Base-by-base conservation (phyloP, 1,140 invertebrate species). In the Ostrea denselamellosa region DNA sequence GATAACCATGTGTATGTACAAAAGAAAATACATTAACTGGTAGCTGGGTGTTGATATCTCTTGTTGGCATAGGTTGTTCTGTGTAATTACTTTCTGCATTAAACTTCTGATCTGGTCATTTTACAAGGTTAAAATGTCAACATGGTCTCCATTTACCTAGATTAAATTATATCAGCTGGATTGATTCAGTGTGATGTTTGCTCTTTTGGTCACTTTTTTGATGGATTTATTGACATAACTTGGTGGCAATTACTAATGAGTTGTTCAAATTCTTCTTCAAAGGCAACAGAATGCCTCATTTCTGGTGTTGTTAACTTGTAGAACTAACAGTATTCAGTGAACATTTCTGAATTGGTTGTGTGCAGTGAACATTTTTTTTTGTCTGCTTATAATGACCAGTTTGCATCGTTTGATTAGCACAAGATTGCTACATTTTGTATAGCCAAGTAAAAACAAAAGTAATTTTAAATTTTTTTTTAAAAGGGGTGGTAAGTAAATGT, bases 51-150 rank as follows among this genome's bases (percentile, higher is more conserved):
- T 12, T 14, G 9, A 77, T 77, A 77, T 34, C 25, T 1, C 0
- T 2, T 25, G 22, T 77, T 77, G 68, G 28, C 14, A 34, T 34
- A 28, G 68, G 68, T 25, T 28, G 14, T 77, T 77, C 68, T 77
- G 12, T 77, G 1, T 28, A 44, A 77, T 77, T 14, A 8, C 9
- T 77, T 22, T 77, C 22, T 77, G 14, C 28, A 77, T 28, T 77
- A 25, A 77, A 77, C 22, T 25, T 34, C 68, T 77, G 68, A 77
- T 28, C 14, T 28, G 68, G 28, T 77, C 34, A 77, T 77, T 77
- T 77, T 2, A 77, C 68, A 34, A 34, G 28, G 28, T 9, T 10
- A 77, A 77, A 77, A 77, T 77, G 68, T 77, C 68, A 77, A 77
- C 68, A 77, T 34, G 28, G 68, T 17, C 25, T 25, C 28, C 25